Percentiles rank a stretch among this genome's conserved stretches.
Conservation (phyloP, 2,888 invertebrate species). For the Venusia cambrica region DNA sequence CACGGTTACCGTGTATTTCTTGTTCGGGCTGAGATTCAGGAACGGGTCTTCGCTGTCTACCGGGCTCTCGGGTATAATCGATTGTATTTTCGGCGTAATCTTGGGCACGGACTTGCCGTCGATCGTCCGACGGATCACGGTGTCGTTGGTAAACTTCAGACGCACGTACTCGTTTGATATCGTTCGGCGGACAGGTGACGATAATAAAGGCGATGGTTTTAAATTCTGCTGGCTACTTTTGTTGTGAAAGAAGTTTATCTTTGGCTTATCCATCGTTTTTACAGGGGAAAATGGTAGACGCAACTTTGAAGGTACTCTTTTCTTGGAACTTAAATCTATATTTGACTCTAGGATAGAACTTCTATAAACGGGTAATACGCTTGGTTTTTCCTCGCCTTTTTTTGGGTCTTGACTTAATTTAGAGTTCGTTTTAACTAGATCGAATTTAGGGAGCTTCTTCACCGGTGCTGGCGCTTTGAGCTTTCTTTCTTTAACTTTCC, state of each 20-base stretch:
- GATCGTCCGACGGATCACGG: constrained; percentile 65
- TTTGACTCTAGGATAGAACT: constrained; percentile 50
- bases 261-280: constrained; percentile 69
- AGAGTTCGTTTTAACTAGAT: constrained; percentile 48
- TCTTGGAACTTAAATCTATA: constrained; percentile 55
- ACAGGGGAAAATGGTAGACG: constrained; percentile 67
- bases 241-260: constrained; percentile 67
- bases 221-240: constrained; percentile 50
- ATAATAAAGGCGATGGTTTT: constrained; percentile 61
- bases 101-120: constrained; percentile 72
- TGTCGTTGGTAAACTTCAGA: constrained; percentile 68
- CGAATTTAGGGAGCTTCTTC: constrained; percentile 61
- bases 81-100: constrained; percentile 74
- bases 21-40: constrained; percentile 73
- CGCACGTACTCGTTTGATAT: constrained; percentile 77
- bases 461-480: constrained; percentile 59
- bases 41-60: constrained; percentile 73
- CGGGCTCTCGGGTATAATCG: constrained; percentile 76
- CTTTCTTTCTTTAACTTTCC: constrained; percentile 56
- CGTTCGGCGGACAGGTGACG: constrained; percentile 68
- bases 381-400: constrained; percentile 52
- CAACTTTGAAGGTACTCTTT: constrained; percentile 59
- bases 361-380: constrained; percentile 66
- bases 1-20: constrained; percentile 76
- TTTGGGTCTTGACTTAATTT: constrained; percentile 44